A percentile compares a stretch with the other conserved stretches of the same genome.
phyloP scores from a whole-genome alignment of 2,888 invertebrate genomes.

The Synanthedon andrenaeformis region DNA sequence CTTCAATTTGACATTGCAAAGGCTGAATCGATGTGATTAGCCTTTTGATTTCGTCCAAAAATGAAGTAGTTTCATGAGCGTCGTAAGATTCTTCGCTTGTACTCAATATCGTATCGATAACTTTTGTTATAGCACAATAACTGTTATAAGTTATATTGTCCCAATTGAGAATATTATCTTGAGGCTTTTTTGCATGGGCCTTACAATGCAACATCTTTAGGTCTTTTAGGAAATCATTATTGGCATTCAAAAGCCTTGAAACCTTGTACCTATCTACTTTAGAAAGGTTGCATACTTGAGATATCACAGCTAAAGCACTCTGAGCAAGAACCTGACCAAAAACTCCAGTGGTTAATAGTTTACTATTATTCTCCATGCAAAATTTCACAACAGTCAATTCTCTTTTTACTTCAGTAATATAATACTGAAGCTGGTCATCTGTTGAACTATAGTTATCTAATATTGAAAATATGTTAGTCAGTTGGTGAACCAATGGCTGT shows the following conservation, averaged over 20 bases:
- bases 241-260: conserved; percentile 52
- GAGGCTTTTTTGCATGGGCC: conserved; percentile 17
- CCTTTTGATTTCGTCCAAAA: conserved; percentile 57
- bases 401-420: conserved; percentile 61
- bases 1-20: conserved; percentile 65
- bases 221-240: conserved; percentile 55
- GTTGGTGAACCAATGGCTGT: conserved; percentile 50
- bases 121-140: conserved; percentile 61
- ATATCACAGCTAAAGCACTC: conserved; percentile 61
- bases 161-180: conserved; percentile 36
- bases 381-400: conserved; percentile 61
- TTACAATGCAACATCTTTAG: conserved; percentile 35
- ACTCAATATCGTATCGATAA: conserved; percentile 58
- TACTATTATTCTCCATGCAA: conserved; percentile 61
- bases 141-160: conserved; percentile 62
- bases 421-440: conserved; percentile 56
- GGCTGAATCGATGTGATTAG: conserved; percentile 60
- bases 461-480: conserved; percentile 60
- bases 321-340: conserved; percentile 55
- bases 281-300: conserved; percentile 61
- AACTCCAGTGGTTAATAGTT: conserved; percentile 62
- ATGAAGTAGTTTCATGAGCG: conserved; percentile 41
- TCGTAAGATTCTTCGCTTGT: conserved; percentile 39
- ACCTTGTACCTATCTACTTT: conserved; percentile 64
- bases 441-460: conserved; percentile 52